phyloP scores from a whole-genome alignment of 35 echinoderm and acorn worm species.

The Ptychodera flava region DNA sequence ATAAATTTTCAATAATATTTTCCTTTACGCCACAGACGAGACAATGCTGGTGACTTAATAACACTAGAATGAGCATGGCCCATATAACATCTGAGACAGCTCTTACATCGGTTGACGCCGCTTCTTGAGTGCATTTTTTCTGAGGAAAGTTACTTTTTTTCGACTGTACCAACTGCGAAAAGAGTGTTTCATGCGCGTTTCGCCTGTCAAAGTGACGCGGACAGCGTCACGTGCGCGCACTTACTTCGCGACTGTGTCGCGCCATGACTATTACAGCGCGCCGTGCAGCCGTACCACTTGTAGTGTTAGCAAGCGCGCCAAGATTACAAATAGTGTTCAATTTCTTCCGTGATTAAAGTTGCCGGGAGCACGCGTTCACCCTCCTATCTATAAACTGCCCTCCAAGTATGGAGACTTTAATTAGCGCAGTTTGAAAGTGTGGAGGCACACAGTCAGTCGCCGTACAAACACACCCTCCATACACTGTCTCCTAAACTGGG shows the following conservation, averaged over 20 bases:
- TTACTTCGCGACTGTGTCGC: neutral
- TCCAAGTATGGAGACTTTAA: neutral
- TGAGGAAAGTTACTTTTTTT: too few species aligned
- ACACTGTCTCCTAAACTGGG: too few species aligned
- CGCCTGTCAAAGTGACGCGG: too few species aligned
- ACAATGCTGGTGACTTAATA: neutral
- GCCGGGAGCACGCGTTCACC: neutral
- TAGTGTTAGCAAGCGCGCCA: neutral
- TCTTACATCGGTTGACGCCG: too few species aligned
- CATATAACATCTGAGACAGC: neutral
- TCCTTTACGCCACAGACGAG: neutral
- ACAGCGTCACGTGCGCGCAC: neutral
- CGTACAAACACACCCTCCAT: neutral
- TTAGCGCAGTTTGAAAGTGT: neutral
- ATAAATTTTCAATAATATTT: conserved; percentile 3
- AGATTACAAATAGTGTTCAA: neutral
- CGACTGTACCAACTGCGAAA: too few species aligned
- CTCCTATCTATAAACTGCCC: neutral
- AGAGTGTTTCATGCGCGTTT: too few species aligned
- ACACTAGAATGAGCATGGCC: neutral
- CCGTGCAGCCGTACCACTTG: neutral
- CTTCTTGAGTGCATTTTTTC: too few species aligned
- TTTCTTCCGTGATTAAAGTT: neutral
- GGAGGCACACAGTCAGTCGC: neutral
- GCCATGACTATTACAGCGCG: neutral